Percentiles rank a stretch among this genome's conserved stretches.
Conservation (phyloP, 1,140 invertebrate genomes). For the Anadara kagoshimensis region DNA sequence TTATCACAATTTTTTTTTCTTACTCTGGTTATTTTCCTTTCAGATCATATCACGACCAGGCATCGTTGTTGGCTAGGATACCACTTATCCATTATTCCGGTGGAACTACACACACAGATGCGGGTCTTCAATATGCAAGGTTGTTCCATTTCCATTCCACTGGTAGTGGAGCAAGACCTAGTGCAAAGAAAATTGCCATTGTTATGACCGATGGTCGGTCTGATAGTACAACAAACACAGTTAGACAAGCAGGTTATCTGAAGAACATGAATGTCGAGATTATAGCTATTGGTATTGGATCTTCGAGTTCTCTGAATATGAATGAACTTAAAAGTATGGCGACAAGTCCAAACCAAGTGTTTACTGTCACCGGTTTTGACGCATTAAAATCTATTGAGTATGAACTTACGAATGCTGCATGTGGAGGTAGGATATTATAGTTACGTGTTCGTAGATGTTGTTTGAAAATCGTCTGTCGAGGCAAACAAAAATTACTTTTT, state of each 20-base stretch:
- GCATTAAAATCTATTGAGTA: constrained; percentile 38
- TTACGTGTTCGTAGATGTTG: too few species aligned
- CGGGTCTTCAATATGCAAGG: constrained; percentile 45
- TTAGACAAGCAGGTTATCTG: constrained; percentile 30
- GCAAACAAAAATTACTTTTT: too few species aligned
- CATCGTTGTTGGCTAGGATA: constrained; percentile 29
- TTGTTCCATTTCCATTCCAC: constrained; percentile 29
- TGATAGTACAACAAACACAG: constrained; percentile 29
- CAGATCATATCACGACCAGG: constrained; percentile 38
- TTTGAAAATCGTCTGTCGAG: too few species aligned
- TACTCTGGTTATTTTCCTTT: too few species aligned
- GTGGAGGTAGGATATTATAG: constrained; percentile 37
- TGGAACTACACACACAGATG: constrained; percentile 42
- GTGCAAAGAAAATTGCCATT: constrained; percentile 42
- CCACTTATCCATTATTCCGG: constrained; percentile 24
- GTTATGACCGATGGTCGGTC: constrained; percentile 53
- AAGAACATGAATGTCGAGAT: constrained; percentile 35
- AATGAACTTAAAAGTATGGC: constrained; percentile 46
- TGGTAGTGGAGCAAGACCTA: constrained; percentile 36
- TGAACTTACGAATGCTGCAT: constrained; percentile 36
- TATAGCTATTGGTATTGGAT: constrained; percentile 47
- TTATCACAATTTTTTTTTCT: too few species aligned
- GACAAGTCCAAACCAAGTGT: constrained; percentile 35
- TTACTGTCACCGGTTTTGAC: constrained; percentile 46
- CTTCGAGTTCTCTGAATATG: constrained; percentile 16